Evolutionary conservation across 2,113 vertebrate species (phyloP).

Genomic region (Cynocephalus volans): DNA sequence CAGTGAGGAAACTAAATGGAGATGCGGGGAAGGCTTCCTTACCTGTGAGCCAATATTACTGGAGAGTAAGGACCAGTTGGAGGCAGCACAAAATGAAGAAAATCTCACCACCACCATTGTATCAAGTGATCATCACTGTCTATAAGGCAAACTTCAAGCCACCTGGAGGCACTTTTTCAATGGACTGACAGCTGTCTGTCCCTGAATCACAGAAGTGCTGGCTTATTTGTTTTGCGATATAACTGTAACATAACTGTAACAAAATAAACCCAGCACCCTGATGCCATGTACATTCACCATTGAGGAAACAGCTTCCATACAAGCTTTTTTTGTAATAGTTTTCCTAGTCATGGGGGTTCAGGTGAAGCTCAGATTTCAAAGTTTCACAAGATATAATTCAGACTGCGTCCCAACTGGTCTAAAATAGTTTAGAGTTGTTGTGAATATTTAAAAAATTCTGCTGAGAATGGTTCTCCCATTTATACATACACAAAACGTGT

Average conservation of each 20-base stretch:
- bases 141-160: neutral
- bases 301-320: neutral
- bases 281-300: neutral
- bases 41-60: neutral
- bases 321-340: neutral
- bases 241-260: neutral
- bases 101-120: neutral
- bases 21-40: accelerated
- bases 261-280: neutral
- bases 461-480: neutral
- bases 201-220: neutral
- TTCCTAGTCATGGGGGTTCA: neutral
- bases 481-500: neutral
- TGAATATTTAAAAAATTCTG: neutral
- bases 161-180: neutral
- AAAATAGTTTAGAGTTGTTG: neutral
- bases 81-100: neutral
- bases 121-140: too few species aligned
- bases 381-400: neutral
- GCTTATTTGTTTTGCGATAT: neutral
- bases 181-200: neutral
- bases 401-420: neutral
- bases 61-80: neutral
- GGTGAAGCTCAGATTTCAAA: neutral
- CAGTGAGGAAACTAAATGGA: neutral